These are phyloP conservation scores for Crenichthys baileyi DNA, from an alignment of 2,797 vertebrate species.

Conservation along the genomic window DNA sequence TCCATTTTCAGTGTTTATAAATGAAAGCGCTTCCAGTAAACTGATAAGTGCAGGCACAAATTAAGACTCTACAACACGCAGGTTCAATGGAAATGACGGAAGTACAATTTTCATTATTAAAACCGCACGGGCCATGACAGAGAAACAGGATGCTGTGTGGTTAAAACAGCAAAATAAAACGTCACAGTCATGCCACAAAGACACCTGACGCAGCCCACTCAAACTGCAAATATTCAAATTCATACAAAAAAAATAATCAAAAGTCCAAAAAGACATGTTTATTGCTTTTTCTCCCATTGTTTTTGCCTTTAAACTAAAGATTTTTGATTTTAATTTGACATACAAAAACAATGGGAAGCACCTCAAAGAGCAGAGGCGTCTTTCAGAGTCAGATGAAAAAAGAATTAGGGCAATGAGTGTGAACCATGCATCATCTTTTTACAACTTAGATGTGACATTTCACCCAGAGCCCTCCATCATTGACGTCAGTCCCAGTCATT, in stretches of 20 bases:
- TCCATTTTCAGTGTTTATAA: constrained; percentile 71
- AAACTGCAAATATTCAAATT: constrained; percentile 46
- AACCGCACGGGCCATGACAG: constrained; percentile 70
- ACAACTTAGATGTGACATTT: constrained; percentile 58
- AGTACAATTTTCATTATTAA: constrained; percentile 80
- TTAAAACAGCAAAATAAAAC: constrained; percentile 75
- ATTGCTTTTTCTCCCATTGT: neutral
- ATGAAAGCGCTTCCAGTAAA: constrained; percentile 79
- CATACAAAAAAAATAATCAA: constrained; percentile 9
- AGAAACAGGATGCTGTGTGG: constrained; percentile 83
- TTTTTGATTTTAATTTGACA: neutral
- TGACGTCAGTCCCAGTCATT: constrained; percentile 80
- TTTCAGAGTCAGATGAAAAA: constrained; percentile 3
- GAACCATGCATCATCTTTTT: constrained; percentile 48
- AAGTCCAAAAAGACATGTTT: neutral
- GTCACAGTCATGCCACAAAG: constrained; percentile 68
- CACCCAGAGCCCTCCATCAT: constrained; percentile 53
- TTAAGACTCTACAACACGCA: constrained; percentile 59
- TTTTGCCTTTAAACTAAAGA: neutral
- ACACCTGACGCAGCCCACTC: constrained; percentile 62
- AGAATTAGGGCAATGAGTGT: constrained; percentile 27
- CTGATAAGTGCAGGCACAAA: constrained; percentile 51
- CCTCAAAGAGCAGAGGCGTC: neutral
- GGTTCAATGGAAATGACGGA: constrained; percentile 82
- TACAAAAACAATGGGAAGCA: neutral